Evolutionary conservation across 1,140 invertebrate species (phyloP).

Genomic region (Dendrolimus punctatus): DNA sequence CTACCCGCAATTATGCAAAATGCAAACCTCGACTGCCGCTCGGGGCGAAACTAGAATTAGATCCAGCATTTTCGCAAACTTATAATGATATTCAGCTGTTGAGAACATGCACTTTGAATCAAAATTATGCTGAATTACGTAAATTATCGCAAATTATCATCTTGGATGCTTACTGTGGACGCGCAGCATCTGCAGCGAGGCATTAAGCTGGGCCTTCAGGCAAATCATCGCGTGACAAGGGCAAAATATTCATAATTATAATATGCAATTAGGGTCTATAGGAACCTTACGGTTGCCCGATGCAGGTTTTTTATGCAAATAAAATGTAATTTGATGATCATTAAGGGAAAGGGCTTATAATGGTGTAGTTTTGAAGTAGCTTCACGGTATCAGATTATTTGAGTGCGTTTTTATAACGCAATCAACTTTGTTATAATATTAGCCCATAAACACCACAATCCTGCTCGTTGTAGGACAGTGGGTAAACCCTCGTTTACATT

Average conservation of each 20-base stretch:
- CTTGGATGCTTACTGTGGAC: conserved; percentile 32
- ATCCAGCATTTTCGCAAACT: conserved; percentile 36
- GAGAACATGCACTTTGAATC: conserved; percentile 55
- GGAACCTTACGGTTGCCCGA: conserved; percentile 25
- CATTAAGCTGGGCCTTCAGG: conserved; percentile 34
- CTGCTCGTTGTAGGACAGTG: too few species aligned
- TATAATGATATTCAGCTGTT: conserved; percentile 40
- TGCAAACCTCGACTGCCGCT: conserved; percentile 18
- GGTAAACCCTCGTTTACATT: too few species aligned
- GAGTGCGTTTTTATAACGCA: too few species aligned
- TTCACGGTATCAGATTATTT: too few species aligned
- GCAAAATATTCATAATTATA: conserved; percentile 51
- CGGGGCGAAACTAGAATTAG: conserved; percentile 32
- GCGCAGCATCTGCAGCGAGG: conserved; percentile 34
- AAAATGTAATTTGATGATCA: conserved; percentile 12
- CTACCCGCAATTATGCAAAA: conserved; percentile 6
- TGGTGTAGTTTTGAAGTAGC: too few species aligned
- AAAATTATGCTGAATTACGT: conserved; percentile 58
- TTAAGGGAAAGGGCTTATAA: too few species aligned
- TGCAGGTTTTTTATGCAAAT: conserved; percentile 24
- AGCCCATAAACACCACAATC: too few species aligned
- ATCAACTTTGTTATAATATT: too few species aligned
- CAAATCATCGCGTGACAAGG: conserved; percentile 41
- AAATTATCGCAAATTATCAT: conserved; percentile 65
- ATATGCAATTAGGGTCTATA: conserved; percentile 34